Base-by-base conservation (phyloP, 2,888 invertebrate species). In the Amblyteles armatorius region DNA sequence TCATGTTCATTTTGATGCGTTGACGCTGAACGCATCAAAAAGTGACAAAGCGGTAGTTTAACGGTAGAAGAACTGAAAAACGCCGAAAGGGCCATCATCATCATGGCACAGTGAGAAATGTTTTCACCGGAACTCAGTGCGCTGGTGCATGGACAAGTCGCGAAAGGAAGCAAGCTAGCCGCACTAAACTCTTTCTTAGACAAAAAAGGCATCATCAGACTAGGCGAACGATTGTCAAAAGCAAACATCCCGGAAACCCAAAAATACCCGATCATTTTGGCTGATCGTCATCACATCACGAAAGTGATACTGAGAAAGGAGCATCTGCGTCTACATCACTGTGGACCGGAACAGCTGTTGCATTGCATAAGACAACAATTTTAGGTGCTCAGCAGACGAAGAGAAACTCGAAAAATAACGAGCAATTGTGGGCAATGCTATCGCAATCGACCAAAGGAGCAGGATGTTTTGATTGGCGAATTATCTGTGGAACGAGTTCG, bases 401-500 rank as follows among this genome's bases (percentile, higher is more conserved):
- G 88, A 40, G 86, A 86, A 13, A 89, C 91, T 0, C 82, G 89
- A 26, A 82, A 79, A 13, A 44, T 87, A 0, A 87, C 91, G 1
- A 52, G 71, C 7, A 86, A 85, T 5, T 94, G 94, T 85, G 79
- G 90, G 0, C 79, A 40, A 4, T 94, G 94, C 80, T 81, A 84
- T 16, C 87, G 87, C 29, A 79, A 84, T 9, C 87, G 88, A 16
- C 89, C 89, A 9, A 73, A 65, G 16, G 22, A 84, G 0, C 83
- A 84, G 19, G 71, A 85, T 3, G 89, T 91, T 48, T 88, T 92
- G 9, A 93, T 93, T 92, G 90, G 91, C 0, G 87, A 91, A 26
- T 87, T 94, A 6, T 93, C 94, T 0, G 26, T 36, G 3, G 88
- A 90, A 4, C 82, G 94, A 71, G 87, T 93, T 1, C 85, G 78